A percentile compares a stretch with the other conserved stretches of the same genome.
Evolutionary conservation across 64 coral and sea anemone genomes (phyloP).

Genomic region (Hydrozoanthus tunicans): DNA sequence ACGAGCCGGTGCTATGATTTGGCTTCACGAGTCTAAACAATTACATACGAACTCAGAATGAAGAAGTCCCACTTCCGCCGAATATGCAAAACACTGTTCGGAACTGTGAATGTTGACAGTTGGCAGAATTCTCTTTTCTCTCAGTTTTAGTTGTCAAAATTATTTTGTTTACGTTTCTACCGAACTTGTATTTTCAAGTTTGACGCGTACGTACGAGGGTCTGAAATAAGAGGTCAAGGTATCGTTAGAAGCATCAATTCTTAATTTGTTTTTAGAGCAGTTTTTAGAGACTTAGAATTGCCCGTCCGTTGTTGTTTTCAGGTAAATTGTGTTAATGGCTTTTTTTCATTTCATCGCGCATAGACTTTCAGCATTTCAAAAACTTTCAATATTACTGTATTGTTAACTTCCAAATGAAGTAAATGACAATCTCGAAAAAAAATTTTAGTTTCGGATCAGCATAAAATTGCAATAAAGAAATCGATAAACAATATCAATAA

Average conservation of each 20-base stretch:
- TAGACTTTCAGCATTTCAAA: not conserved
- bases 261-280: not conserved
- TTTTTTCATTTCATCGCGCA: not conserved
- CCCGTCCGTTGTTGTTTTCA: not conserved
- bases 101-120: constrained; percentile 7
- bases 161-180: constrained; percentile 1
- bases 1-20: constrained; percentile 34
- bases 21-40: constrained; percentile 44
- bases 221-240: constrained; percentile 23
- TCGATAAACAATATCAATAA: not conserved
- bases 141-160: not conserved
- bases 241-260: constrained; percentile 41
- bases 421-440: constrained; percentile 6
- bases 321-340: not conserved
- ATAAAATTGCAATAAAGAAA: not conserved
- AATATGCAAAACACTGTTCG: constrained; percentile 56
- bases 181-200: not conserved
- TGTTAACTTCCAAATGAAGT: constrained; percentile 6
- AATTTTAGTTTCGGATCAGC: not conserved
- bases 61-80: constrained; percentile 61
- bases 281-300: not conserved
- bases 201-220: not conserved
- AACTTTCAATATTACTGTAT: not conserved
- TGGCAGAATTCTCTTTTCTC: not conserved
- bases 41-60: constrained; percentile 32